These are phyloP conservation scores for Camptogramma bilineatum DNA, from an alignment of 2,888 invertebrate genomes.

Conservation along the genomic window DNA sequence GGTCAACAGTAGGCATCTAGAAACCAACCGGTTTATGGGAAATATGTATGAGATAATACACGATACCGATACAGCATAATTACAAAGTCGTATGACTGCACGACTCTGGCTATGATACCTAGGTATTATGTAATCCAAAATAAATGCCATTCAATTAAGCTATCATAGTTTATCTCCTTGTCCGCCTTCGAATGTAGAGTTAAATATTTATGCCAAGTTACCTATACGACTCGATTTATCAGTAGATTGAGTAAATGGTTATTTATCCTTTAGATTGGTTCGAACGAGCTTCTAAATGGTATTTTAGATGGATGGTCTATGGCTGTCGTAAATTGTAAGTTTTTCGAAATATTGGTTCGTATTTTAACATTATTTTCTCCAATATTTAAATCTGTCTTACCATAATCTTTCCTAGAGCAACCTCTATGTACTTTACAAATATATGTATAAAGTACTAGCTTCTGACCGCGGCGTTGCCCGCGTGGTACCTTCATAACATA, in stretches of 20 bases:
- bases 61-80: neutral
- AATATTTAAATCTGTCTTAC: too few species aligned
- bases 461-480: too few species aligned
- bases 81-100: constrained; percentile 17
- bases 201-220: constrained; percentile 35
- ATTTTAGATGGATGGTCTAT: constrained; percentile 2
- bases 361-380: too few species aligned
- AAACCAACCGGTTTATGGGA: neutral
- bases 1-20: too few species aligned
- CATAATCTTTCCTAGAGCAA: too few species aligned
- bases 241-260: constrained; percentile 33
- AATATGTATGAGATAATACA: neutral
- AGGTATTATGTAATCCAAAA: constrained; percentile 39
- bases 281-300: constrained; percentile 8
- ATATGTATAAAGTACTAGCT: too few species aligned
- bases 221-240: constrained; percentile 35
- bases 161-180: constrained; percentile 31
- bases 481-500: too few species aligned
- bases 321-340: neutral
- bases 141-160: constrained; percentile 37
- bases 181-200: constrained; percentile 30
- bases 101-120: constrained; percentile 32
- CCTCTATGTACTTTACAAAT: too few species aligned
- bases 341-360: too few species aligned
- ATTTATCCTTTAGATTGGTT: constrained; percentile 28